Evolutionary conservation across 2,888 invertebrate species (phyloP).

Genomic region (Agrotis ipsilon): DNA sequence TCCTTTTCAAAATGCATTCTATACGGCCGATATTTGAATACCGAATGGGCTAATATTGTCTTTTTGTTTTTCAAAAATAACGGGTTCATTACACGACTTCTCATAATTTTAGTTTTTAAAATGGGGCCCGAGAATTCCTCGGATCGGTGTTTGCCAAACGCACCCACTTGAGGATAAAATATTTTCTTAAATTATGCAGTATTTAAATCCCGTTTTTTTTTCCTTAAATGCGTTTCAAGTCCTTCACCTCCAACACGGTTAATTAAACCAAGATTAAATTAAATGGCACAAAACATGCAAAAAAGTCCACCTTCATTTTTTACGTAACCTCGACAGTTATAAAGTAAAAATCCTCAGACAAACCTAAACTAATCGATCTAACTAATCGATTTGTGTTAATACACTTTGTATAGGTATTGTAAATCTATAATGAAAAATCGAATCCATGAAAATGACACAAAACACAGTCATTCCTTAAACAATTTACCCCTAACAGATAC

Average conservation of each 20-base stretch:
- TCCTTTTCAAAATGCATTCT: too few species aligned
- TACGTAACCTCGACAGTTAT: constrained; percentile 10
- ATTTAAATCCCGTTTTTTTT: neutral
- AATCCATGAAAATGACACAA: constrained; percentile 18
- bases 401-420: neutral
- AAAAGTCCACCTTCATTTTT: constrained; percentile 24
- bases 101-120: neutral
- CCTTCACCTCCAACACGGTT: constrained; percentile 15
- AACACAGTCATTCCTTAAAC: too few species aligned
- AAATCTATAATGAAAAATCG: constrained; percentile 22
- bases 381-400: constrained; percentile 40
- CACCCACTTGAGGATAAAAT: too few species aligned
- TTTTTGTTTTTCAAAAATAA: too few species aligned
- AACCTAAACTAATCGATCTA: constrained; percentile 30
- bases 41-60: too few species aligned
- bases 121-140: too few species aligned
- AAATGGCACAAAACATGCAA: neutral
- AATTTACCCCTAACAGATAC: too few species aligned
- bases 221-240: neutral
- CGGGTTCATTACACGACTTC: too few species aligned
- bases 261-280: constrained; percentile 15
- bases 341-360: constrained; percentile 4
- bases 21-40: too few species aligned
- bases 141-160: too few species aligned
- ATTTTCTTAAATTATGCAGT: neutral